These are phyloP conservation scores for Martes flavigula DNA, from an alignment of 2,797 vertebrate genomes.

Conservation along the genomic window DNA sequence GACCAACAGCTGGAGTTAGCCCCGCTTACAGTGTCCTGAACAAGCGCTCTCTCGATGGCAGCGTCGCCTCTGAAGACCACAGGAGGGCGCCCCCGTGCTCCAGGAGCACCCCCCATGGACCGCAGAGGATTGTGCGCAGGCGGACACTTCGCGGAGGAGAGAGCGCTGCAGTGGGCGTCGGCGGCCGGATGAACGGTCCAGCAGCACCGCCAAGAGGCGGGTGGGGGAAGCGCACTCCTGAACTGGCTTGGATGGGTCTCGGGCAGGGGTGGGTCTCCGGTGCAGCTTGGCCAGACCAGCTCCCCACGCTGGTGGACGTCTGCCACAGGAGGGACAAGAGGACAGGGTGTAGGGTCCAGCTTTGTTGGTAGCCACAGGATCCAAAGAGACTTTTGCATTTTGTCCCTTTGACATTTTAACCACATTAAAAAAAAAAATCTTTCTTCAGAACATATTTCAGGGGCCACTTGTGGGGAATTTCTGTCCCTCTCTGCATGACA, in stretches of 20 bases:
- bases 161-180: accelerated
- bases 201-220: neutral
- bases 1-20: too few species aligned
- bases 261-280: accelerated
- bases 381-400: neutral
- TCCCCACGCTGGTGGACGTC: accelerated
- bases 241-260: neutral
- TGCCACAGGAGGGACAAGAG: neutral
- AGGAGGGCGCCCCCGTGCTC: neutral
- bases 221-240: neutral
- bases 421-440: neutral
- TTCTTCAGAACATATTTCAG: neutral
- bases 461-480: neutral
- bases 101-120: accelerated
- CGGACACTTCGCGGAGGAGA: neutral
- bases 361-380: neutral
- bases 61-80: neutral
- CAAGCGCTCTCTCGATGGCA: accelerated
- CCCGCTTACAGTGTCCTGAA: neutral
- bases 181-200: neutral
- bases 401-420: neutral
- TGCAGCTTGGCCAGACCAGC: neutral
- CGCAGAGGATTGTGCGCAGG: accelerated
- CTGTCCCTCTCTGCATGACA: neutral
- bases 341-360: neutral